phyloP scores from a whole-genome alignment of 2,113 vertebrate species.

The Syrmaticus mikado region DNA sequence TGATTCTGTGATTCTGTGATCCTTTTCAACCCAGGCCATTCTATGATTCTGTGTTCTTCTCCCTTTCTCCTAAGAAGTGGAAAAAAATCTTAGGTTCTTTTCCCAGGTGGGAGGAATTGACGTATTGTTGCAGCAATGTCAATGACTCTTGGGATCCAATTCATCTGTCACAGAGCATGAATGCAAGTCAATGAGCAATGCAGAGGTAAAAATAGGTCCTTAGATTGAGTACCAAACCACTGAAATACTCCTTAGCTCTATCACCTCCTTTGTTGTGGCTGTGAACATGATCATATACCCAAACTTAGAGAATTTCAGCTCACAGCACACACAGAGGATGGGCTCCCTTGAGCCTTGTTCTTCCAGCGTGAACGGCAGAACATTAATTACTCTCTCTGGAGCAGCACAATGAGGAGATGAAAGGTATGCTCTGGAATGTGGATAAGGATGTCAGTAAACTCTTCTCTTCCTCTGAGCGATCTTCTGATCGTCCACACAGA shows the following conservation, averaged over 20 bases:
- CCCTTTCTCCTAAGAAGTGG: background rate
- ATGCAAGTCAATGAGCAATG: background rate
- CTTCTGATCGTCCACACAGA: background rate
- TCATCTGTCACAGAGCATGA: background rate
- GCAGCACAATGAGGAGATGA: background rate
- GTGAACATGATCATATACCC: background rate
- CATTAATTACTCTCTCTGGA: background rate
- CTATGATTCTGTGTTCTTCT: background rate
- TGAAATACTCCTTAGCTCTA: background rate
- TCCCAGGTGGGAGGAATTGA: background rate
- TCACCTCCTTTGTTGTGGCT: background rate
- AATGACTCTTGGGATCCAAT: background rate
- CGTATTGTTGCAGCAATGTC: background rate
- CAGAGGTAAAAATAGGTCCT: background rate
- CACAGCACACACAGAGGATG: background rate
- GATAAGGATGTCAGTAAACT: constrained; percentile 36
- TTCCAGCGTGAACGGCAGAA: background rate
- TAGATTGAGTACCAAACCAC: background rate
- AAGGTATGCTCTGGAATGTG: constrained; percentile 43
- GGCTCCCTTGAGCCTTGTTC: background rate
- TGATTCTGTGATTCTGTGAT: too few species aligned
- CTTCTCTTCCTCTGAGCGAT: constrained; percentile 40
- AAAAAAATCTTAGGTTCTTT: background rate
- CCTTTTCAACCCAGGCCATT: too few species aligned
- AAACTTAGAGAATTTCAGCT: background rate